Conservation (phyloP, 2,797 vertebrate genomes). For the Tangara arthus region DNA sequence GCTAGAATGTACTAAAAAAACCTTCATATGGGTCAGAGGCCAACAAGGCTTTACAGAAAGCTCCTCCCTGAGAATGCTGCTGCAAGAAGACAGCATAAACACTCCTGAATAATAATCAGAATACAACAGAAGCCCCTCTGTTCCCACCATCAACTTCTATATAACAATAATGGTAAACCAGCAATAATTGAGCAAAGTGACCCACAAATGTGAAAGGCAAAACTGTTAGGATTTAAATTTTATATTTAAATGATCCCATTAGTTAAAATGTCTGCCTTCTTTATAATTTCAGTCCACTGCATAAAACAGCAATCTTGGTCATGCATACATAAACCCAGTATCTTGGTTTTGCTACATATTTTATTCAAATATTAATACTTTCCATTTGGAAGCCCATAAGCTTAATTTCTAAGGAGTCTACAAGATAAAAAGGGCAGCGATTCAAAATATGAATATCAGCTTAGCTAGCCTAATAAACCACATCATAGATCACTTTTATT, state of each 20-base stretch:
- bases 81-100: conserved; percentile 51
- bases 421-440: background rate
- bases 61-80: conserved; percentile 52
- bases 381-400: background rate
- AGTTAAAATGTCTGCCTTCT: background rate
- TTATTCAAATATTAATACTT: background rate
- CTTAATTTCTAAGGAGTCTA: background rate
- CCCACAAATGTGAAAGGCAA: conserved; percentile 24
- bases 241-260: background rate
- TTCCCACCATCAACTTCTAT: conserved; percentile 45
- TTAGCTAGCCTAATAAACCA: background rate
- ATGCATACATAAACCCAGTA: background rate
- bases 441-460: background rate
- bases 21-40: conserved; percentile 60
- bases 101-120: conserved; percentile 73
- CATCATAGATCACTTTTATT: background rate
- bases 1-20: conserved; percentile 60
- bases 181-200: background rate
- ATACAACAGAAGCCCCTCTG: conserved; percentile 70
- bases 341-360: background rate
- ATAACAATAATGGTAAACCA: conserved; percentile 24
- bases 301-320: background rate
- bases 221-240: background rate
- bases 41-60: conserved; percentile 56
- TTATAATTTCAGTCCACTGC: background rate